phyloP scores from a whole-genome alignment of 2,888 invertebrate species.

The Lasioglossum lativentre region DNA sequence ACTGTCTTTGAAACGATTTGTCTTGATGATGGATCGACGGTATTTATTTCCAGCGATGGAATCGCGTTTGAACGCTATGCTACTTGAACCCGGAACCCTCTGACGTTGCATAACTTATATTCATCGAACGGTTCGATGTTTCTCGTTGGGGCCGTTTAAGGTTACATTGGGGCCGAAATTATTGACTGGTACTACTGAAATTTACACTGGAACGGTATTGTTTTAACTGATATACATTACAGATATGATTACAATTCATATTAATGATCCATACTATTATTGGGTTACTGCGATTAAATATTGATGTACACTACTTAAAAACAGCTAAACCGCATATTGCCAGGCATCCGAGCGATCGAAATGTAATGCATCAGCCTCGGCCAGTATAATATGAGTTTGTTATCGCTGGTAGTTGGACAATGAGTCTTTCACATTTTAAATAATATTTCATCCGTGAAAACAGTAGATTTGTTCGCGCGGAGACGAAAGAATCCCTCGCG shows the following conservation, averaged over 20 bases:
- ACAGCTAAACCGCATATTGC: background rate
- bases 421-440: background rate
- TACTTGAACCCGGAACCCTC: background rate
- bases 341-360: background rate
- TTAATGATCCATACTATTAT: background rate
- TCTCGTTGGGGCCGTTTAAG: background rate
- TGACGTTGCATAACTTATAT: background rate
- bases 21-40: conserved; percentile 1
- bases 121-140: background rate
- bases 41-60: background rate
- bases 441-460: background rate
- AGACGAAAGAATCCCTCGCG: conserved; percentile 24
- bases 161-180: background rate
- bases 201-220: background rate
- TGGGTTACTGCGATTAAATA: background rate
- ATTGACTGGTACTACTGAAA: background rate
- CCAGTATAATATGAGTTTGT: background rate
- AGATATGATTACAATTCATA: background rate
- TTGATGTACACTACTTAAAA: background rate
- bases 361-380: background rate
- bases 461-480: background rate
- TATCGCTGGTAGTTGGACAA: background rate
- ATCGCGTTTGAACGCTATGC: background rate
- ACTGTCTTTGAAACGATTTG: background rate
- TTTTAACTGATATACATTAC: background rate